Percentiles rank a stretch among this genome's conserved stretches.
Conservation (phyloP, 2,797 vertebrate genomes). For the Pipistrellus pipistrellus region DNA sequence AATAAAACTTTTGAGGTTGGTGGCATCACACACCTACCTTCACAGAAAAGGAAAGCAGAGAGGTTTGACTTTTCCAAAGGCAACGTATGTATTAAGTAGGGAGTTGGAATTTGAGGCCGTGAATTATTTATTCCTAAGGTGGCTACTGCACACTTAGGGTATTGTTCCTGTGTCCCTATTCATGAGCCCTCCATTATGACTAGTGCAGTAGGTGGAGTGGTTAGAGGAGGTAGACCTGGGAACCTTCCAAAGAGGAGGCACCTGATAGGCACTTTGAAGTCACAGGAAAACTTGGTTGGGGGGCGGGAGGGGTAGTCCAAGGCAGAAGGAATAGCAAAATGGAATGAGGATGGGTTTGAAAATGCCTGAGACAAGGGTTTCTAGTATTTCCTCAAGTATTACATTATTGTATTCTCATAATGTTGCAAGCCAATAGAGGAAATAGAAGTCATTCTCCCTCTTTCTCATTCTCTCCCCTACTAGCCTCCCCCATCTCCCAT, state of each 20-base stretch:
- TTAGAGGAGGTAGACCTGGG: not conserved
- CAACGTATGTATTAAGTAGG: not conserved
- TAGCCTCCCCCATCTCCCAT: not conserved
- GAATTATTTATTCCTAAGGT: not conserved
- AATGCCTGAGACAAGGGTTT: not conserved
- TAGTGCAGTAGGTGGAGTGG: not conserved
- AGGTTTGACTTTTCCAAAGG: not conserved
- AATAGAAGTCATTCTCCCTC: not conserved
- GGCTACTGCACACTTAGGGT: fast-evolving
- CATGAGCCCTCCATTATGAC: not conserved
- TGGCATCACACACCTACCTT: not conserved
- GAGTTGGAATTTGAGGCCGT: not conserved
- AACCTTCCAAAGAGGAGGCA: not conserved
- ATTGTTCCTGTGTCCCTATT: not conserved
- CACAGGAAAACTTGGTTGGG: not conserved
- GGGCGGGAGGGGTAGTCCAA: not conserved
- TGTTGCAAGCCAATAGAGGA: not conserved
- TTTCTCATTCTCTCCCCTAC: not conserved
- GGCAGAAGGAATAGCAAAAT: not conserved
- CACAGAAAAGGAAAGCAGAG: not conserved
- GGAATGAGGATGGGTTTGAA: not conserved
- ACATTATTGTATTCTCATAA: not conserved
- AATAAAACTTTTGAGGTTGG: not conserved
- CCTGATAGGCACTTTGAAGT: not conserved
- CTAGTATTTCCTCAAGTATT: not conserved